These are phyloP conservation scores for Bemisia tabaci DNA, from an alignment of 1,140 invertebrate species.

Conservation along the genomic window DNA sequence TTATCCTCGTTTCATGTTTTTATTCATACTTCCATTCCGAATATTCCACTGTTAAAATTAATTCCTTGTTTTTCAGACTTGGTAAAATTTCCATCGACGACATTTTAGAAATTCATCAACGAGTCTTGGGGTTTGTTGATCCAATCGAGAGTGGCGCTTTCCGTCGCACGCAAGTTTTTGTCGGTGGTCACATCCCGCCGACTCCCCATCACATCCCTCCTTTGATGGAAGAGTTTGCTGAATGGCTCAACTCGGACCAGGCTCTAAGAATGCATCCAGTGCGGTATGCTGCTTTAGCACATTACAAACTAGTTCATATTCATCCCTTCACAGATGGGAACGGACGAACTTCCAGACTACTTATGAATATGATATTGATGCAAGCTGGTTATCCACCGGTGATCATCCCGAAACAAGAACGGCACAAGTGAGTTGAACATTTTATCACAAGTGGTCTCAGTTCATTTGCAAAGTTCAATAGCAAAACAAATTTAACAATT, in stretches of 20 bases:
- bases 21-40: too few relatives aligned
- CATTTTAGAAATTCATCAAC: constrained; percentile 81
- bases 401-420: constrained; percentile 83
- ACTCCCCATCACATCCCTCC: constrained; percentile 59
- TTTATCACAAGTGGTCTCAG: too few relatives aligned
- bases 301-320: constrained; percentile 92
- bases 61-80: constrained; percentile 41
- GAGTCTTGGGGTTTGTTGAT: constrained; percentile 88
- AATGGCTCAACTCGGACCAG: constrained; percentile 82
- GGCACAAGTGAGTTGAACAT: constrained; percentile 34
- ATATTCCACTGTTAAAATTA: too few relatives aligned
- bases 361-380: constrained; percentile 98
- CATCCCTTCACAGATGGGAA: constrained; percentile 91
- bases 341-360: constrained; percentile 78
- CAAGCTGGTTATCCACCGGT: constrained; percentile 93
- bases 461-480: too few relatives aligned
- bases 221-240: constrained; percentile 75
- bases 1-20: too few relatives aligned
- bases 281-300: constrained; percentile 82
- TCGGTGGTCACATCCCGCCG: constrained; percentile 82
- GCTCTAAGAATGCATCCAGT: constrained; percentile 73
- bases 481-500: too few relatives aligned
- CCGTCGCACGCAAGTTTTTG: constrained; percentile 76
- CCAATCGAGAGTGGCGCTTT: constrained; percentile 74
- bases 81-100: constrained; percentile 64